phyloP scores from a whole-genome alignment of 2,888 invertebrate species.

The Andrena praecox region DNA sequence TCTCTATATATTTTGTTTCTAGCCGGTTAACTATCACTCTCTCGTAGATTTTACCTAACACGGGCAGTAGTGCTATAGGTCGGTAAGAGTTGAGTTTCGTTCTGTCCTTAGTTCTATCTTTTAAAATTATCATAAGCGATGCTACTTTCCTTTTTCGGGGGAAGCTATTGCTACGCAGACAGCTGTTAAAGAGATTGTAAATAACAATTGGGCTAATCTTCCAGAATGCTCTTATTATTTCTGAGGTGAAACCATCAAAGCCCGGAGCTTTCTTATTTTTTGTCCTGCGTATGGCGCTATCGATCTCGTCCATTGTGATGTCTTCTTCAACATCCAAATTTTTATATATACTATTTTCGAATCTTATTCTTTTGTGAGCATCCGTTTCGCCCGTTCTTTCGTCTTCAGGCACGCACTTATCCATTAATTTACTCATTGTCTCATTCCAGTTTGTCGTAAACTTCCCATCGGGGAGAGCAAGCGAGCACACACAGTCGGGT shows the following conservation, averaged over 20 bases:
- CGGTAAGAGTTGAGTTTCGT: slow-evolving; percentile 7
- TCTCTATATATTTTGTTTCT: background rate
- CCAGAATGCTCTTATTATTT: background rate
- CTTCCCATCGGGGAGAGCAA: background rate
- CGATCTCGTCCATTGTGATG: background rate
- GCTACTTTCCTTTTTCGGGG: slow-evolving; percentile 18
- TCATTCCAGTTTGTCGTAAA: background rate
- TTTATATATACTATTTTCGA: background rate
- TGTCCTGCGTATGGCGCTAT: background rate
- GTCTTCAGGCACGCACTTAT: background rate
- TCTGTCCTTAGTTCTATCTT: background rate
- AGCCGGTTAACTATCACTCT: slow-evolving; percentile 27
- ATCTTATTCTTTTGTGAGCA: background rate
- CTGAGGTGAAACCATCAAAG: background rate
- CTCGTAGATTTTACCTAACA: slow-evolving; percentile 24
- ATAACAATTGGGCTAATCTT: background rate
- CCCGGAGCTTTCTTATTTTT: slow-evolving; percentile 18
- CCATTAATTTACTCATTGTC: background rate
- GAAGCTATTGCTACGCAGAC: background rate
- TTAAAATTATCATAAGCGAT: background rate
- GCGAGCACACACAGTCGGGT: background rate
- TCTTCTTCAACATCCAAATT: background rate
- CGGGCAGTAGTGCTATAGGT: slow-evolving; percentile 20
- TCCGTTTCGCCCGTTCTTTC: background rate
- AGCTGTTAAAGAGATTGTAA: background rate